Evolutionary conservation across 2,113 vertebrate genomes (phyloP).

Genomic region (Cercocebus atys): DNA sequence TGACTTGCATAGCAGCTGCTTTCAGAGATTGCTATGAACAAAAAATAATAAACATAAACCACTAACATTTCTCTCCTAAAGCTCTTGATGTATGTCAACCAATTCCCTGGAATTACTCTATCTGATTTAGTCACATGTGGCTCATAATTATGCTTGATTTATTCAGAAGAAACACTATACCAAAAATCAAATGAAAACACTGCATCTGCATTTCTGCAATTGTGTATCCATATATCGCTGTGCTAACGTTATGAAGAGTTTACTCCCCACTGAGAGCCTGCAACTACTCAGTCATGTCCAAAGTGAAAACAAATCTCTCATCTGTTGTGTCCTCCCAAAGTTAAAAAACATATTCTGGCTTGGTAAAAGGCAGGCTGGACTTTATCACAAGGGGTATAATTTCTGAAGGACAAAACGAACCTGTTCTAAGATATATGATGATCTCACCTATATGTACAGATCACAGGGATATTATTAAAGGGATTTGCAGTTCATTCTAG

Average conservation of each 20-base stretch:
- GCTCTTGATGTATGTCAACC: background rate
- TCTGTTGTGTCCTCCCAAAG: background rate
- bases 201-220: background rate
- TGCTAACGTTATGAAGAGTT: background rate
- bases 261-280: background rate
- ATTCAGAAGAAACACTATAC: constrained; percentile 2
- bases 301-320: background rate
- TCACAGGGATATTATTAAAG: background rate
- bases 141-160: constrained; percentile 30
- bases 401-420: background rate
- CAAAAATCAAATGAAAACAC: constrained; percentile 37
- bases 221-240: background rate
- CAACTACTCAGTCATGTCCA: background rate
- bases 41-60: constrained; percentile 52
- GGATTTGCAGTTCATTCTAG: background rate
- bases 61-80: constrained; percentile 40
- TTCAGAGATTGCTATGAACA: constrained; percentile 30
- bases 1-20: background rate
- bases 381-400: constrained; percentile 7
- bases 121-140: background rate
- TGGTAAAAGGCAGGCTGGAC: background rate
- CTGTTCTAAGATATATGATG: background rate
- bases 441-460: background rate
- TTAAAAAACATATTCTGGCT: background rate
- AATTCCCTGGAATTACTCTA: constrained; percentile 1